phyloP scores from a whole-genome alignment of 37 sponge, comb jelly and placozoan genomes.

The Oopsacas minuta region DNA sequence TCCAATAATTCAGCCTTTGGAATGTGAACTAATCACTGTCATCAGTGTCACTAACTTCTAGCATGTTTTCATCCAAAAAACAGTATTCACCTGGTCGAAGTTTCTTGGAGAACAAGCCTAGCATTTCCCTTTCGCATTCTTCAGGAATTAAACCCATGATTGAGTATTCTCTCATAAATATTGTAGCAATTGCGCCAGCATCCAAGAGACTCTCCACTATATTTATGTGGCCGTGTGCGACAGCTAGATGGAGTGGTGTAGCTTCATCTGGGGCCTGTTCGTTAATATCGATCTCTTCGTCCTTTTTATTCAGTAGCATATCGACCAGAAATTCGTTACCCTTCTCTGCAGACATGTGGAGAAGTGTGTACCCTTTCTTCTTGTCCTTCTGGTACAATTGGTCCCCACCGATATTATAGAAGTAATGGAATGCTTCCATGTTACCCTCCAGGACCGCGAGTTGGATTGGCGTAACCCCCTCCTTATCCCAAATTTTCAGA shows the following conservation, averaged over 20 bases:
- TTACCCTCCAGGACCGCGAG: not conserved
- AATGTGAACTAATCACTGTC: no score
- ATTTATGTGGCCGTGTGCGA: not conserved
- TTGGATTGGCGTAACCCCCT: not conserved
- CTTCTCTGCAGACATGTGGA: not conserved
- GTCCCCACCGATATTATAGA: not conserved
- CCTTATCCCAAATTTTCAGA: not conserved
- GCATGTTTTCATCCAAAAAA: not conserved
- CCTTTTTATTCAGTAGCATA: not conserved
- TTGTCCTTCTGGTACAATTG: not conserved
- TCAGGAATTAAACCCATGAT: not conserved
- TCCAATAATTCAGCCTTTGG: no score
- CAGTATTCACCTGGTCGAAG: not conserved
- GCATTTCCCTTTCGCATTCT: not conserved
- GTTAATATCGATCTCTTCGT: not conserved
- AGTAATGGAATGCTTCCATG: not conserved
- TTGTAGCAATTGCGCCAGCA: not conserved
- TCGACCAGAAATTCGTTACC: not conserved
- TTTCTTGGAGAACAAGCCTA: not conserved
- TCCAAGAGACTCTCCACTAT: not conserved
- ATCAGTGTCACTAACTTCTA: no score
- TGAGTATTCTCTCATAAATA: not conserved
- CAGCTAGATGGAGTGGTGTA: not conserved
- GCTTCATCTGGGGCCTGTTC: not conserved
- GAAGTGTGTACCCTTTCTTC: not conserved